These are phyloP conservation scores for Dorcus parallelipipedus DNA, from an alignment of 2,888 invertebrate genomes.

Conservation along the genomic window DNA sequence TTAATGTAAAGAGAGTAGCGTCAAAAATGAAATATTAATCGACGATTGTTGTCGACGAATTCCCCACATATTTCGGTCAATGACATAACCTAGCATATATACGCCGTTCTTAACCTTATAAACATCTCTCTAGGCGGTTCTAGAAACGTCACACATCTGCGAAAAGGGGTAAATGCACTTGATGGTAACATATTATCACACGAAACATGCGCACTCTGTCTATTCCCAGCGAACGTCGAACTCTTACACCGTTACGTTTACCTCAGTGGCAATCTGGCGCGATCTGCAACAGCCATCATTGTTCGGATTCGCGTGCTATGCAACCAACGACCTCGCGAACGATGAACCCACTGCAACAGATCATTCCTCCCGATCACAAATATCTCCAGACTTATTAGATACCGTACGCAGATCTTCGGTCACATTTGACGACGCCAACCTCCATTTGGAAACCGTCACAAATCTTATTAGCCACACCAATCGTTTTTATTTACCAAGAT, in stretches of 20 bases:
- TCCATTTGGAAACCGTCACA: neutral
- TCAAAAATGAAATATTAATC: too few relatives aligned
- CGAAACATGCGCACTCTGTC: constrained; percentile 10
- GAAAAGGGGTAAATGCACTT: constrained; percentile 2
- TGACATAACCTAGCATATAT: constrained; percentile 1
- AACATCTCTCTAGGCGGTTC: neutral
- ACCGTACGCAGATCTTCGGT: neutral
- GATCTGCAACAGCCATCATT: constrained; percentile 26
- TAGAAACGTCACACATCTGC: constrained; percentile 3
- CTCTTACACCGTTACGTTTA: constrained; percentile 37
- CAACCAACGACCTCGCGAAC: constrained; percentile 30
- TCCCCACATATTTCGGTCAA: neutral
- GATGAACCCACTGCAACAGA: constrained; percentile 24
- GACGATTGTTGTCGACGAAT: too few relatives aligned
- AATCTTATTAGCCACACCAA: neutral
- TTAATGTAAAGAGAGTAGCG: too few relatives aligned
- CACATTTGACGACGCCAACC: neutral
- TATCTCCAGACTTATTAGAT: constrained; percentile 6
- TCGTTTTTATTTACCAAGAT: neutral
- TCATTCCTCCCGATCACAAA: constrained; percentile 12
- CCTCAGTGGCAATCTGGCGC: constrained; percentile 34
- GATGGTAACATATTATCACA: constrained; percentile 2
- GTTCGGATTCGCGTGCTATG: constrained; percentile 2
- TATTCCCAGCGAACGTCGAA: constrained; percentile 32
- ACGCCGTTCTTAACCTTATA: neutral